Conservation (phyloP, 2,113 vertebrate genomes). For the Dipodomys ordii region DNA sequence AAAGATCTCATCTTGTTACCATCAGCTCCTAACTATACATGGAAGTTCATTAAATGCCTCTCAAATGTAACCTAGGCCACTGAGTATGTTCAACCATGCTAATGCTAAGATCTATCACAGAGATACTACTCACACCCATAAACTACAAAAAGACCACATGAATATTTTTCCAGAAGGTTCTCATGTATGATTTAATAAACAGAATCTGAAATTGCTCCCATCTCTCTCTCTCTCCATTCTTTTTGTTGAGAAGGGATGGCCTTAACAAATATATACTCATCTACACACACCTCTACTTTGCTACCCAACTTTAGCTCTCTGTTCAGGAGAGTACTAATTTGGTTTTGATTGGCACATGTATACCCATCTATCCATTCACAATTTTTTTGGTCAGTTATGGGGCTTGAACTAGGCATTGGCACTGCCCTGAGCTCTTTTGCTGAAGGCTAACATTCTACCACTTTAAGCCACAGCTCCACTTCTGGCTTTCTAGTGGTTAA, state of each 20-base stretch:
- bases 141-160: neutral
- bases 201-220: neutral
- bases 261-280: neutral
- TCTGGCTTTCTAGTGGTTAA: too few species aligned
- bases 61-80: neutral
- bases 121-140: neutral
- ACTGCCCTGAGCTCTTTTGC: too few species aligned
- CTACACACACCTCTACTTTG: neutral
- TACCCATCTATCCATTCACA: slow-evolving; percentile 1
- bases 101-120: neutral
- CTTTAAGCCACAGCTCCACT: too few species aligned
- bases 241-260: neutral
- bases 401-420: too few species aligned
- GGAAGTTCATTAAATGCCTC: neutral
- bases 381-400: neutral
- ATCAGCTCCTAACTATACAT: neutral
- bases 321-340: neutral
- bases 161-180: neutral
- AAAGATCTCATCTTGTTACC: too few species aligned
- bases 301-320: neutral
- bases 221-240: neutral
- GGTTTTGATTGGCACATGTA: neutral
- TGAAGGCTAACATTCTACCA: too few species aligned
- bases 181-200: slow-evolving; percentile 22
- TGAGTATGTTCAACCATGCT: neutral